phyloP scores from a whole-genome alignment of 2,797 vertebrate genomes.

The Orestias chungarensis region DNA sequence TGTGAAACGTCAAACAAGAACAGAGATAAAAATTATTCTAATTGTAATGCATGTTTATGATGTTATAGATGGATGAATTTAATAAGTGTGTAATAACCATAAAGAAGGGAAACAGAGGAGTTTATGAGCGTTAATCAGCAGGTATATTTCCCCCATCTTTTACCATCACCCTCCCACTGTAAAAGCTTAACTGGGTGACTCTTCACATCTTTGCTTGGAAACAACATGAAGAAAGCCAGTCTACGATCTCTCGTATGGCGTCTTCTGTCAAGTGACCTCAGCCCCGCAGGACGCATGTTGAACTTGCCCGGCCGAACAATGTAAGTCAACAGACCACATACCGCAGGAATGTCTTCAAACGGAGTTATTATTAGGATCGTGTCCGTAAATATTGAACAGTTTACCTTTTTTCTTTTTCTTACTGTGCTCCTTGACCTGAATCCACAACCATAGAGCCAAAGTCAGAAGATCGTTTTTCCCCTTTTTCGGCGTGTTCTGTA shows the following conservation, averaged over 20 bases:
- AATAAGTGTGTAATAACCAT: background rate
- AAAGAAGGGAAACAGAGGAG: background rate
- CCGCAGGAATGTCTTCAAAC: background rate
- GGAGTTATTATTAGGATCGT: background rate
- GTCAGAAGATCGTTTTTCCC: background rate
- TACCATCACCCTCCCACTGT: background rate
- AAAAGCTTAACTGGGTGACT: background rate
- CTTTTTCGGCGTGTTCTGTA: no score
- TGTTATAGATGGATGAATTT: background rate
- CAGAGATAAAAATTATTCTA: background rate
- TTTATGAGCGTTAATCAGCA: background rate
- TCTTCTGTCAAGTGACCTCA: conserved; percentile 2
- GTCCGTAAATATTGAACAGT: background rate
- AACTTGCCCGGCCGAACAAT: background rate
- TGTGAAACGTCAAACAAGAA: background rate
- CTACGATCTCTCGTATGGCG: background rate
- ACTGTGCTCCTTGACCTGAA: background rate
- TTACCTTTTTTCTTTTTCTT: background rate
- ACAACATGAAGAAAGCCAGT: background rate
- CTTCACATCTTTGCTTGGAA: background rate
- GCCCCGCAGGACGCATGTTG: background rate
- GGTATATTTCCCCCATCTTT: background rate
- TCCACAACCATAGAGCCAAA: background rate
- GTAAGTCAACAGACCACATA: background rate
- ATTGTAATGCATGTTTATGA: background rate